phyloP scores from a whole-genome alignment of 2,888 invertebrate genomes.

The Oegoconia quadripuncta region DNA sequence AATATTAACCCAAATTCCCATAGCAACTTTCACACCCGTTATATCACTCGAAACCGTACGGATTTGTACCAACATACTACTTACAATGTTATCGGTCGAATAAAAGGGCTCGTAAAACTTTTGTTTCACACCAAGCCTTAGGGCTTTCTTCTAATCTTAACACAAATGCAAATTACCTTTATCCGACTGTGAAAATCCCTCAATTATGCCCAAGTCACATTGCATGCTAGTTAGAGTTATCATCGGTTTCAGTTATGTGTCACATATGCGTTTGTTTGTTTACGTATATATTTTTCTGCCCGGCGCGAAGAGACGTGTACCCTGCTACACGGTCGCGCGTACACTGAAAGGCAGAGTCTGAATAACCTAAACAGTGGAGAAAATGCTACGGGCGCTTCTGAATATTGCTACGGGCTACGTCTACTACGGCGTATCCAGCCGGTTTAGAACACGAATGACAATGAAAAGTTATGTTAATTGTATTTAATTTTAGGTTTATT shows the following conservation, averaged over 20 bases:
- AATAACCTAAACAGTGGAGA: conserved; percentile 13
- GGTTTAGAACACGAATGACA: no score
- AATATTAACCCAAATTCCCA: neutral
- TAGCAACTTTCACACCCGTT: neutral
- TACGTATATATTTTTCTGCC: conserved; percentile 22
- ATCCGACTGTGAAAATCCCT: neutral
- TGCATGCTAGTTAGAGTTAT: conserved; percentile 28
- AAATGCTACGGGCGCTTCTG: conserved; percentile 19
- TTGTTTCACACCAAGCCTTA: conserved; percentile 1
- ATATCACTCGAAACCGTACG: neutral
- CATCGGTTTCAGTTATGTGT: conserved; percentile 32
- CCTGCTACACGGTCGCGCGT: conserved; percentile 31
- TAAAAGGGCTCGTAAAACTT: conserved; percentile 16
- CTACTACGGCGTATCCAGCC: no score
- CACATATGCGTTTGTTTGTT: conserved; percentile 43
- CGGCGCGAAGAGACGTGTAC: conserved; percentile 21
- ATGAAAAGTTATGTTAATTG: no score
- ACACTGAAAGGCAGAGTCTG: conserved; percentile 31
- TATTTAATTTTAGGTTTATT: no score
- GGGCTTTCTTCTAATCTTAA: neutral
- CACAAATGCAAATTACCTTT: conserved; percentile 9
- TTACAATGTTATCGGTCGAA: conserved; percentile 6
- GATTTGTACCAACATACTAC: conserved; percentile 1
- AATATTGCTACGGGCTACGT: neutral
- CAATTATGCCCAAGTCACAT: conserved; percentile 22